Conservation (phyloP, 1,140 invertebrate genomes). For the Acyrthosiphon pisum region DNA sequence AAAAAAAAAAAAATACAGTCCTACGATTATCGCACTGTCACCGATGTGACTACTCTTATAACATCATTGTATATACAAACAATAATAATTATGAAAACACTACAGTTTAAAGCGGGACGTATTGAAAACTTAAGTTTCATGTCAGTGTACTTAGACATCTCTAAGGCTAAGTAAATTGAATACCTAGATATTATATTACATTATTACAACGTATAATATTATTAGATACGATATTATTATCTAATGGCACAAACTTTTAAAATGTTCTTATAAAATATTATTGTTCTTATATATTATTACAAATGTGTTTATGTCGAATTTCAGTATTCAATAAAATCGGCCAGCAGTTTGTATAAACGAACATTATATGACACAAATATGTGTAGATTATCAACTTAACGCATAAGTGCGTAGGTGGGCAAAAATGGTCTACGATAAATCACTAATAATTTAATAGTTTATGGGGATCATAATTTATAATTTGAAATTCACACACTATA, state of each 20-base stretch:
- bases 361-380: background rate
- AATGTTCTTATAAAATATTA: background rate
- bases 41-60: background rate
- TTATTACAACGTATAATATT: too few relatives aligned
- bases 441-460: background rate
- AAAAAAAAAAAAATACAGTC: background rate
- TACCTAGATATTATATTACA: too few relatives aligned
- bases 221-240: too few relatives aligned
- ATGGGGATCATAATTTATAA: too few relatives aligned
- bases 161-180: background rate
- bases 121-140: background rate
- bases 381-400: too few relatives aligned
- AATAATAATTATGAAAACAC: background rate
- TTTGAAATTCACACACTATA: too few relatives aligned
- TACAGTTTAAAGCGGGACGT: too few relatives aligned
- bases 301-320: too few relatives aligned
- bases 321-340: too few relatives aligned
- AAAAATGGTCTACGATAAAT: background rate
- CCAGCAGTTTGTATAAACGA: too few relatives aligned
- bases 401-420: fast-evolving
- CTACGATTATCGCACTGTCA: background rate
- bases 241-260: background rate
- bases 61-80: background rate
- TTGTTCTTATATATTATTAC: background rate
- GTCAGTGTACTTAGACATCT: background rate